phyloP scores from a whole-genome alignment of 2,113 vertebrate species.

The Grammomys surdaster region DNA sequence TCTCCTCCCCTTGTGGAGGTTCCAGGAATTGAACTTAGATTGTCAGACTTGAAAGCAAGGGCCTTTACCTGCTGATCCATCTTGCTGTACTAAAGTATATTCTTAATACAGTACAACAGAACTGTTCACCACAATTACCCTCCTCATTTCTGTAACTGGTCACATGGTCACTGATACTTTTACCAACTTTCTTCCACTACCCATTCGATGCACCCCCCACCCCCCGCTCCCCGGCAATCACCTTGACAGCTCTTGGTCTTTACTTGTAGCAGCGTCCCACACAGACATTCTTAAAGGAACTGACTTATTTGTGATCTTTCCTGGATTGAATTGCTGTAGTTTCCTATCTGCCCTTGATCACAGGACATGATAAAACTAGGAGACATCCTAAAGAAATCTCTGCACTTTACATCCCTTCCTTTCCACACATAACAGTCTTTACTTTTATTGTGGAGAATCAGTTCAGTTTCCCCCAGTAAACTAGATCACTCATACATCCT shows the following conservation, averaged over 20 bases:
- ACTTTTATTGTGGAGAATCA: neutral
- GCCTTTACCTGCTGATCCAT: neutral
- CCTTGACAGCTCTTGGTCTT: neutral
- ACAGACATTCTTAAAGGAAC: neutral
- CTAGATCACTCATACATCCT: neutral
- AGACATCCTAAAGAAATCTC: neutral
- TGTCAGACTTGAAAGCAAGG: too few species aligned
- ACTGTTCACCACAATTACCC: too few species aligned
- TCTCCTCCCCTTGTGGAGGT: neutral
- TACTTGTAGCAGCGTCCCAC: neutral
- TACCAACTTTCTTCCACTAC: neutral
- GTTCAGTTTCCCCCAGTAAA: too few species aligned
- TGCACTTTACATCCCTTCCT: neutral
- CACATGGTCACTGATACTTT: too few species aligned
- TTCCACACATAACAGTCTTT: neutral
- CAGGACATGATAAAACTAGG: neutral
- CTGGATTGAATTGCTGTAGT: neutral
- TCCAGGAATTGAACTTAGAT: neutral
- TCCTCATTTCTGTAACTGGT: neutral
- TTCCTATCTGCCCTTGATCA: neutral
- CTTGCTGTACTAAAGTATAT: neutral
- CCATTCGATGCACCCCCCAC: neutral
- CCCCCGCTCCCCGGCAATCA: too few species aligned
- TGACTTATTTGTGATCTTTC: neutral
- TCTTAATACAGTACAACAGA: neutral